Evolutionary conservation across 2,113 vertebrate species (phyloP).

Genomic region (Poeciliopsis turrubarensis): DNA sequence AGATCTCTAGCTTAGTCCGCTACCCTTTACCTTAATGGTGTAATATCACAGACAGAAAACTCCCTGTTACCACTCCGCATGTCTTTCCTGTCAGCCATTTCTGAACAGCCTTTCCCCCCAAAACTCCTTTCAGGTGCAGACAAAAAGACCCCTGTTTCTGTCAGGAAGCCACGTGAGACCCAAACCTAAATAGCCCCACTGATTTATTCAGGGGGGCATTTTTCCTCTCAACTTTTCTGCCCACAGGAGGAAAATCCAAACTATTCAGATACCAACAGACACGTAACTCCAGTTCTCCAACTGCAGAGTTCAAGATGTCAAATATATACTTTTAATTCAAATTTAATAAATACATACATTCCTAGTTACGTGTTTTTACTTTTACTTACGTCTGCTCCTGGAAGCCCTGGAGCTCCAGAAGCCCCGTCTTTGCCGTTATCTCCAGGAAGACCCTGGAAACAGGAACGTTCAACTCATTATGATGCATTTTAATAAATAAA

Average conservation of each 20-base stretch:
- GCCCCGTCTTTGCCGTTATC: constrained; percentile 87
- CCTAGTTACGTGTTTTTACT: neutral
- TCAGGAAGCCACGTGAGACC: constrained; percentile 58
- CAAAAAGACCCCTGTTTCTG: constrained; percentile 78
- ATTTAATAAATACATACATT: neutral
- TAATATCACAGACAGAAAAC: constrained; percentile 21
- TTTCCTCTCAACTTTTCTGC: constrained; percentile 9
- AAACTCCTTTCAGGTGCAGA: constrained; percentile 21
- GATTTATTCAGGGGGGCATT: constrained; percentile 43
- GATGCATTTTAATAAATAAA: neutral
- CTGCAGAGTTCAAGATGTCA: neutral
- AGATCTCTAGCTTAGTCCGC: neutral
- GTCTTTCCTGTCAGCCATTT: constrained; percentile 39
- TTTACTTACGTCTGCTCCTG: constrained; percentile 87
- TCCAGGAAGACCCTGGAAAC: constrained; percentile 85
- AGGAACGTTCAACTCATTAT: constrained; percentile 4
- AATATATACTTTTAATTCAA: neutral
- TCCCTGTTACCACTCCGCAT: constrained; percentile 58
- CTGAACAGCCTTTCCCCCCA: constrained; percentile 15
- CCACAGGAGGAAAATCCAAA: constrained; percentile 54
- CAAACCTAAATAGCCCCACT: constrained; percentile 56
- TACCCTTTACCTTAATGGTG: neutral
- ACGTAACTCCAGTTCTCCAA: constrained; percentile 1
- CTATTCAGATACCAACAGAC: constrained; percentile 49
- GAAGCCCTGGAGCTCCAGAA: constrained; percentile 85